phyloP scores from a whole-genome alignment of 2,113 vertebrate species.

The Pseudorectes ferrugineus region DNA sequence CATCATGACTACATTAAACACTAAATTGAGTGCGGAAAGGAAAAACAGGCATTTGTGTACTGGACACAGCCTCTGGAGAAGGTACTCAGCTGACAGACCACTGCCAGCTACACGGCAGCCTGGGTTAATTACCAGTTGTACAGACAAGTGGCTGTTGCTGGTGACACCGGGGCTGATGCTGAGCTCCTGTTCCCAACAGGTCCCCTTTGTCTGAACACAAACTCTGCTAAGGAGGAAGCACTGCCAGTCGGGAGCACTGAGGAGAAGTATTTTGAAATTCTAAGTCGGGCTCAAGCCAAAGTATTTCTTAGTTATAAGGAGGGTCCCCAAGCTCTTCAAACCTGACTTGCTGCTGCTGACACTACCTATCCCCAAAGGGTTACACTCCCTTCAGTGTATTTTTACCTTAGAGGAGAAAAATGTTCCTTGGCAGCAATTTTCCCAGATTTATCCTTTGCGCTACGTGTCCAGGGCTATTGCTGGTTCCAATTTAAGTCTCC shows the following conservation, averaged over 20 bases:
- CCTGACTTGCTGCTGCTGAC: neutral
- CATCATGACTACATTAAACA: neutral
- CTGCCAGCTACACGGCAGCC: accelerated
- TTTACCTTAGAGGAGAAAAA: neutral
- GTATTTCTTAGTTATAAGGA: neutral
- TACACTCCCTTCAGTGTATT: neutral
- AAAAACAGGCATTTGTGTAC: neutral
- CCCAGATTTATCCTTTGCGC: neutral
- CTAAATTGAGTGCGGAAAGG: neutral
- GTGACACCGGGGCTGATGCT: accelerated
- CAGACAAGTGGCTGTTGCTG: neutral
- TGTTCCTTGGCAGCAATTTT: neutral
- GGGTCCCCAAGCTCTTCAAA: neutral
- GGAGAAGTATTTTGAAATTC: neutral
- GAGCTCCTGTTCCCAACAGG: neutral
- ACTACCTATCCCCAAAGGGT: neutral
- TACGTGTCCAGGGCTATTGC: neutral
- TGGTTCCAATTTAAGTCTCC: neutral
- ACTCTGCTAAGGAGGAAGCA: neutral
- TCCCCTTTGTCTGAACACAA: neutral
- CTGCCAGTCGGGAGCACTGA: accelerated
- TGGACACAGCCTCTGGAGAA: neutral
- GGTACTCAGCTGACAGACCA: neutral
- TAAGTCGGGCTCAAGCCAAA: neutral
- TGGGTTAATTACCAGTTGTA: neutral